phyloP scores from a whole-genome alignment of 2,888 invertebrate species.

The Synergus laeviventris region DNA sequence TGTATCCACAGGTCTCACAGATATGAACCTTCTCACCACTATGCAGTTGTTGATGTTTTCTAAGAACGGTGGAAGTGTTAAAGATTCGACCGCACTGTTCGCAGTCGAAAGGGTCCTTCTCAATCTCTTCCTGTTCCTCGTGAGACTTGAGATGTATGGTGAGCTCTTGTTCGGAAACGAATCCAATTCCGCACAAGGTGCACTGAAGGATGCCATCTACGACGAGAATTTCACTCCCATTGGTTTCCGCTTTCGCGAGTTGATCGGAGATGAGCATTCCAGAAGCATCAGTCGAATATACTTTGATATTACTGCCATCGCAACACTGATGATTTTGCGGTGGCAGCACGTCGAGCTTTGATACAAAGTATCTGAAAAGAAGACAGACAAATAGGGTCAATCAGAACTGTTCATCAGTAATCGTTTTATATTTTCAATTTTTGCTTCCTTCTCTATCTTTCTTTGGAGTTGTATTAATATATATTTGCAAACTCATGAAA shows the following conservation, averaged over 20 bases:
- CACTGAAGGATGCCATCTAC: slow-evolving; percentile 60
- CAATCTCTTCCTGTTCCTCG: slow-evolving; percentile 46
- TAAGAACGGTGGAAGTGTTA: slow-evolving; percentile 51
- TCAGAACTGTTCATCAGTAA: slow-evolving; percentile 50
- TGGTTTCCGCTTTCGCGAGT: slow-evolving; percentile 51
- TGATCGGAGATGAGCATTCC: slow-evolving; percentile 60
- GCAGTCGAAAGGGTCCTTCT: slow-evolving; percentile 56
- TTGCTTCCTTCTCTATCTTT: slow-evolving; percentile 42
- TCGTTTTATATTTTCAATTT: slow-evolving; percentile 43
- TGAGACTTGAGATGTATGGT: slow-evolving; percentile 59
- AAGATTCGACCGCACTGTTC: slow-evolving; percentile 59
- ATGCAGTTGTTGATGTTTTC: slow-evolving; percentile 57
- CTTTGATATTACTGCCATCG: slow-evolving; percentile 63
- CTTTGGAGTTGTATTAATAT: background rate
- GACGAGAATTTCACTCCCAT: slow-evolving; percentile 54
- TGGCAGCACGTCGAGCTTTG: slow-evolving; percentile 68
- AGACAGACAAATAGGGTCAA: slow-evolving; percentile 70
- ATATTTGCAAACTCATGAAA: slow-evolving; percentile 1
- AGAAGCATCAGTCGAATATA: slow-evolving; percentile 60
- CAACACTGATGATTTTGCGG: slow-evolving; percentile 56
- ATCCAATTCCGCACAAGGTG: slow-evolving; percentile 65
- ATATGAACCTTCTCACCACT: slow-evolving; percentile 59
- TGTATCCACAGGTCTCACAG: slow-evolving; percentile 69
- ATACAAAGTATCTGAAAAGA: slow-evolving; percentile 74
- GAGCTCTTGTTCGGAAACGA: slow-evolving; percentile 57